Conservation (phyloP, 2,797 vertebrate genomes). For the Urophycis tenuis region DNA sequence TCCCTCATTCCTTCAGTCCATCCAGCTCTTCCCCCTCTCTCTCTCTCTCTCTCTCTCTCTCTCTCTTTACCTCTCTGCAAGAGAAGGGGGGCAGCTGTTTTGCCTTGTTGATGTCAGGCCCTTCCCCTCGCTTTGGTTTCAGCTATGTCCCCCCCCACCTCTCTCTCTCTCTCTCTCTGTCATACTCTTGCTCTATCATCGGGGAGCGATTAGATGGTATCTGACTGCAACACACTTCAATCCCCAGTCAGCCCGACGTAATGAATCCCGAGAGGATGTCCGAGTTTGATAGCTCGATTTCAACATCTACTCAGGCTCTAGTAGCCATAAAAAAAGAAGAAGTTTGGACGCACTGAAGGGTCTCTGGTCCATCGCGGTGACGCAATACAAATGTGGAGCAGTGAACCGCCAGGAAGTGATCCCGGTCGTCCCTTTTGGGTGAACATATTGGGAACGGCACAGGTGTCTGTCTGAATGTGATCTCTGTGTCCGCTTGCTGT, state of each 20-base stretch:
- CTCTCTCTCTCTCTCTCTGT: conserved; percentile 37
- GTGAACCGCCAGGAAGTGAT: background rate
- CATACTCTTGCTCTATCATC: conserved; percentile 46
- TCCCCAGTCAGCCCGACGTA: conserved; percentile 22
- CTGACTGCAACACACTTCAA: conserved; percentile 23
- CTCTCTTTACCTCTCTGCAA: conserved; percentile 41
- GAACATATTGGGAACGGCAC: background rate
- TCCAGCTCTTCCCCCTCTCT: conserved; percentile 46
- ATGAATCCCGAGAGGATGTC: conserved; percentile 31
- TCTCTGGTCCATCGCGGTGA: background rate
- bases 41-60: conserved; percentile 33
- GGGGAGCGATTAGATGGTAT: conserved; percentile 53
- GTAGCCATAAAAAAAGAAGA: background rate
- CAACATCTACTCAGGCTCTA: background rate
- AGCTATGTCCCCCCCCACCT: background rate
- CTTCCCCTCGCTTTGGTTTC: conserved; percentile 65
- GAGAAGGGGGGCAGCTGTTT: conserved; percentile 73
- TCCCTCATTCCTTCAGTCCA: conserved; percentile 44
- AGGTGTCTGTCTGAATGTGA: background rate
- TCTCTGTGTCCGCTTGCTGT: background rate
- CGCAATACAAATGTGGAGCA: background rate
- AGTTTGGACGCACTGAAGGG: background rate
- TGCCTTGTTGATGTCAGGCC: conserved; percentile 67
- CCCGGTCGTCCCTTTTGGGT: background rate
- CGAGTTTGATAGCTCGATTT: background rate